These are phyloP conservation scores for Scaptomyza graminum DNA, from an alignment of 1,140 invertebrate genomes.

Conservation along the genomic window DNA sequence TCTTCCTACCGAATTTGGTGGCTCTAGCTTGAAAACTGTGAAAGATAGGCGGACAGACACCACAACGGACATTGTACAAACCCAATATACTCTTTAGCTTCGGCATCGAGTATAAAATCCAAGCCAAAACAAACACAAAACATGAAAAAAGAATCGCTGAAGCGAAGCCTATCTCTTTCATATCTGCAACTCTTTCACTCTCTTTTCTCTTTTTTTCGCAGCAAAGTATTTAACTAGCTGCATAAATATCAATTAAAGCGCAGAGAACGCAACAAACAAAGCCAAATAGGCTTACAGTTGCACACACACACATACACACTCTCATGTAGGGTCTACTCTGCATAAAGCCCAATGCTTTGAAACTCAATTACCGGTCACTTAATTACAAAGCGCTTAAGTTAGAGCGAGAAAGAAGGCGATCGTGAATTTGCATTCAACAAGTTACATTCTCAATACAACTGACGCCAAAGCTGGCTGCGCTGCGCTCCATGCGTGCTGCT, in stretches of 20 bases:
- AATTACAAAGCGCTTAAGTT: conserved; percentile 66
- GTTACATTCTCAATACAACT: conserved; percentile 29
- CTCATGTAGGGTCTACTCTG: conserved; percentile 5
- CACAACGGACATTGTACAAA: no score
- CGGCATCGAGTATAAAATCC: no score
- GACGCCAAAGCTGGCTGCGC: conserved; percentile 33
- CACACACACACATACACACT: no score
- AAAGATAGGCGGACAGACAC: no score
- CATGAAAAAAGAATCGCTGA: conserved; percentile 66
- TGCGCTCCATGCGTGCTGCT: conserved; percentile 41
- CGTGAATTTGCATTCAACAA: conserved; percentile 68
- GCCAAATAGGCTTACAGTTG: conserved; percentile 31
- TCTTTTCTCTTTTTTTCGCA: not conserved
- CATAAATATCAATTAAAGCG: conserved; percentile 80
- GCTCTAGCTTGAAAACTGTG: no score
- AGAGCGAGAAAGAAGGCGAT: conserved; percentile 9
- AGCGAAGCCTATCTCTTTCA: conserved; percentile 49
- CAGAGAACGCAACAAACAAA: conserved; percentile 56
- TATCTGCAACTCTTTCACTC: conserved; percentile 12
- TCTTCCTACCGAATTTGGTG: no score
- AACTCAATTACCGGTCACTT: conserved; percentile 77
- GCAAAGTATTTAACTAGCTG: conserved; percentile 64
- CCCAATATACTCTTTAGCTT: no score
- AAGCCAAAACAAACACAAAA: conserved; percentile 25
- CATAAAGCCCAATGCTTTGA: conserved; percentile 53